Evolutionary conservation across 2,888 invertebrate genomes (phyloP).

Genomic region (Euphydryas editha): DNA sequence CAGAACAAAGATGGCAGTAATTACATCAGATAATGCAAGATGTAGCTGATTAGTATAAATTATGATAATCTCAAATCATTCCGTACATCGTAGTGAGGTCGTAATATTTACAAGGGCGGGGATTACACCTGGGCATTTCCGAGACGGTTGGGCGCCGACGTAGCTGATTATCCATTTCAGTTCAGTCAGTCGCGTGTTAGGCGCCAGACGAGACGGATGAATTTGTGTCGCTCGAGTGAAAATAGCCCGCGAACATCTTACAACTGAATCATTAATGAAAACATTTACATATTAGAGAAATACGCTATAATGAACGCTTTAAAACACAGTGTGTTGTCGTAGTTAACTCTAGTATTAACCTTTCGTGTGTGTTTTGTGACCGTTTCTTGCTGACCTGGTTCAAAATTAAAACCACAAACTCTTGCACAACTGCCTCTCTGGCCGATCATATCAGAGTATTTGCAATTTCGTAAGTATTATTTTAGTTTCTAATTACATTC

Average conservation of each 20-base stretch:
- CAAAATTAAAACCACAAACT: constrained; percentile 60
- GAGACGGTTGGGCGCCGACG: constrained; percentile 59
- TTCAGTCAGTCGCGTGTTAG: constrained; percentile 63
- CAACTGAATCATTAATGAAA: constrained; percentile 67
- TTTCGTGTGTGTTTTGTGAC: constrained; percentile 46
- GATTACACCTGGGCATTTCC: constrained; percentile 54
- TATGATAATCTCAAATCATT: background rate
- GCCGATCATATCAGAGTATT: constrained; percentile 42
- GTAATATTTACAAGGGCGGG: constrained; percentile 30
- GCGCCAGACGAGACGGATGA: constrained; percentile 50
- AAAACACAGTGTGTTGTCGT: constrained; percentile 38
- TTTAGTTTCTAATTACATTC: constrained; percentile 22
- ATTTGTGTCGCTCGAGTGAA: constrained; percentile 38
- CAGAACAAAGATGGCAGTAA: no score
- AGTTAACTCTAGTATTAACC: constrained; percentile 34
- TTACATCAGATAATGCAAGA: background rate
- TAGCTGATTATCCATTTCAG: constrained; percentile 12
- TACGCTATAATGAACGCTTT: constrained; percentile 55
- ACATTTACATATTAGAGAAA: constrained; percentile 46
- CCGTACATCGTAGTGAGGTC: background rate
- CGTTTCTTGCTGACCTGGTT: constrained; percentile 65
- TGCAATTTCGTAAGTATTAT: constrained; percentile 52
- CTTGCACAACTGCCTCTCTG: constrained; percentile 64
- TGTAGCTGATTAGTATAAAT: background rate
- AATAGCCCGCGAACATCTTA: constrained; percentile 53